Evolutionary conservation across 1,140 invertebrate genomes (phyloP).

Genomic region (Philotrypesis tridentata): DNA sequence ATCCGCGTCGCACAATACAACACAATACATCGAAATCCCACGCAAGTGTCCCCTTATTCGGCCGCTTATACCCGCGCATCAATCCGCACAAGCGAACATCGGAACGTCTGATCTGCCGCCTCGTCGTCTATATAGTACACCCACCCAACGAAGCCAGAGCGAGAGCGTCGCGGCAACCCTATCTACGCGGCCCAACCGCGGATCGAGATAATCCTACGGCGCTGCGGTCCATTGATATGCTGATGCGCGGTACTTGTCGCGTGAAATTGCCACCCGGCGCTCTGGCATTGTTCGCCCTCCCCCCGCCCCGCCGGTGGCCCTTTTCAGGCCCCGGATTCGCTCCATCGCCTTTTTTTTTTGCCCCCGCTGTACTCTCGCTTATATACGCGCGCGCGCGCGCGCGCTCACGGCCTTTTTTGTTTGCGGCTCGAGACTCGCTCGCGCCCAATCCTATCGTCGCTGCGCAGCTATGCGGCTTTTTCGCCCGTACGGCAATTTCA

Average conservation of each 20-base stretch:
- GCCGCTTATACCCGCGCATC: too few species aligned
- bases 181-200: slow-evolving; percentile 71
- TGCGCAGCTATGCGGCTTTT: slow-evolving; percentile 59
- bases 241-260: slow-evolving; percentile 74
- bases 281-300: slow-evolving; percentile 66
- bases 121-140: not conserved
- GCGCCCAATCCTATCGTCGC: slow-evolving; percentile 63
- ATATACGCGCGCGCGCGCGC: too few species aligned
- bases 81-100: not conserved
- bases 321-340: slow-evolving; percentile 27
- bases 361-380: slow-evolving; percentile 32
- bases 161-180: slow-evolving; percentile 62
- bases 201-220: slow-evolving; percentile 72
- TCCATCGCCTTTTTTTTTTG: not conserved
- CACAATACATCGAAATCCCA: not conserved
- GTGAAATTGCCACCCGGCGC: slow-evolving; percentile 73
- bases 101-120: slow-evolving; percentile 27
- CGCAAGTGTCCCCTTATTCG: not conserved
- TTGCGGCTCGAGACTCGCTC: not conserved
- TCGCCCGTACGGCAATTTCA: slow-evolving; percentile 31
- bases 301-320: slow-evolving; percentile 62
- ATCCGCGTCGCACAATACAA: not conserved
- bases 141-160: too few species aligned
- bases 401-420: slow-evolving; percentile 48
- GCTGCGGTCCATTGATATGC: slow-evolving; percentile 72